Base-by-base conservation (phyloP, 2,113 vertebrate genomes). In the Jacana jacana region DNA sequence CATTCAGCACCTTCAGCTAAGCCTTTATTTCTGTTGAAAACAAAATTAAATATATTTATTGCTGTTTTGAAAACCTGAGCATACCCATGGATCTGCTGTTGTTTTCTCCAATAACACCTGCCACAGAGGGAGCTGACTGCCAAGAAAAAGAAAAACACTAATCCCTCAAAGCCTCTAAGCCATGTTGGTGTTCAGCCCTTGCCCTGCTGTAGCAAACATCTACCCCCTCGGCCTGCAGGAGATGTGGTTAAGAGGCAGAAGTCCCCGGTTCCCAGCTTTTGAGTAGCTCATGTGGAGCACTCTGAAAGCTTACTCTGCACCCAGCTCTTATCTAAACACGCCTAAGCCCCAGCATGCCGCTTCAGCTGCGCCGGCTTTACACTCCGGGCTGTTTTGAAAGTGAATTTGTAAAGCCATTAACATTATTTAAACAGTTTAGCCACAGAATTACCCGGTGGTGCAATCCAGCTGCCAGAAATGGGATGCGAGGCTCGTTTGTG, bases 371-470 rank as follows among this genome's bases (percentile, higher is more conserved):
- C 77, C 60, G 94, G 90, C 89, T 94, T 96, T 84, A 82, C 94
- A 91, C 96, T 95, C 83, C 73, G 3, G 70, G 75, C 89, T 96
- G 93, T 96, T 97, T 91, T 71, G 91, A 97, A 94, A 96, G 93
- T 18, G 93, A 95, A 95, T 93, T 91, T 97, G 95, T 94, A 95
- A 95, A 96, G 93, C 78, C 55, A 92, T 93, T 97, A 95, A 92
- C 82, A 30, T 97, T 96, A 91, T 95, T 97, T 97, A 97, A 92
- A 97, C 96, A 96, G 94, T 93, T 94, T 84, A 95, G 92, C 83
- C 95, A 86, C 93, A 93, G 96, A 94, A 92, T 91, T 91, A 96
- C 54, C 91, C 61, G 2, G 91, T 81, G 93, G 93, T 94, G 90
- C 40, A 61, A 52, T 69, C 48, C 92, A 92, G 90, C 95, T 95